phyloP scores from a whole-genome alignment of 2,888 invertebrate genomes.

The Cosmia pyralina region DNA sequence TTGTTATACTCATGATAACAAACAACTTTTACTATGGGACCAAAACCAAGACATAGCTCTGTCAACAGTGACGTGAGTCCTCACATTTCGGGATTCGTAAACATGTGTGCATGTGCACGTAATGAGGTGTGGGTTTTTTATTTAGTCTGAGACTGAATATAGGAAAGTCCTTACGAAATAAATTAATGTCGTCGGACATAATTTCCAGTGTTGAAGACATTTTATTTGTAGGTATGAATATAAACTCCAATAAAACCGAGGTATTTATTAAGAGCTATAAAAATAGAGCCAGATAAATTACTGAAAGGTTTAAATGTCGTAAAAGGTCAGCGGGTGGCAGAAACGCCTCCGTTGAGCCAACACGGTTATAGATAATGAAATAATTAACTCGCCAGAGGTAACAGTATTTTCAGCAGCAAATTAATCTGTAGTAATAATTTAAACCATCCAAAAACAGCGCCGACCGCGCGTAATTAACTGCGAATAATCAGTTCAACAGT shows the following conservation, averaged over 20 bases:
- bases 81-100: too few relatives aligned
- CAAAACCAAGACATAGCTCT: too few relatives aligned
- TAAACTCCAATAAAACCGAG: constrained; percentile 16
- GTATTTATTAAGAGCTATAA: constrained; percentile 39
- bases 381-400: constrained; percentile 59
- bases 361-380: constrained; percentile 48
- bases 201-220: neutral
- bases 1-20: too few relatives aligned
- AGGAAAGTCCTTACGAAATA: constrained; percentile 1
- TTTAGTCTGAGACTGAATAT: too few relatives aligned
- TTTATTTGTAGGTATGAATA: constrained; percentile 23
- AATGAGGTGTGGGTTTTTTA: too few relatives aligned
- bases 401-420: constrained; percentile 61
- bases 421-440: constrained; percentile 61
- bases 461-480: constrained; percentile 56
- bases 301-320: constrained; percentile 50
- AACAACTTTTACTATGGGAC: too few relatives aligned
- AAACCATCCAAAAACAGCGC: constrained; percentile 48
- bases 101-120: too few relatives aligned
- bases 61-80: too few relatives aligned
- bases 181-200: constrained; percentile 6
- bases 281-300: constrained; percentile 48
- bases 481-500: constrained; percentile 55
- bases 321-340: constrained; percentile 53
- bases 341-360: constrained; percentile 39